A percentile compares a stretch with the other conserved stretches of the same genome.
These are phyloP conservation scores for Chymomyza procnemis DNA, from an alignment of 2,888 invertebrate genomes.

Conservation along the genomic window DNA sequence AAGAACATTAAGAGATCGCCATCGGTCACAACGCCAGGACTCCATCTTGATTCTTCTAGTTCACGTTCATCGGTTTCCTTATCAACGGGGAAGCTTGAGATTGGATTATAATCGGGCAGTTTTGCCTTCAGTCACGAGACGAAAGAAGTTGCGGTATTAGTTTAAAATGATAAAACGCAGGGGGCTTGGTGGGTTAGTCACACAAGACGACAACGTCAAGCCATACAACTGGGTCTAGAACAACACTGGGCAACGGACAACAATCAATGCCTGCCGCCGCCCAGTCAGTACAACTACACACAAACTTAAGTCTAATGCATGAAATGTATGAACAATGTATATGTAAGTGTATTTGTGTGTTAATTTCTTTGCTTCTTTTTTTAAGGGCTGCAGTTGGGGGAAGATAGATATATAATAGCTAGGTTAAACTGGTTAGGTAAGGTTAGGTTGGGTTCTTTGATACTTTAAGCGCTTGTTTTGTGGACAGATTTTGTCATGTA, in stretches of 20 bases:
- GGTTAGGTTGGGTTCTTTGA: background rate
- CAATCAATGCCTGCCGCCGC: background rate
- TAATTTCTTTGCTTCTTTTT: constrained; percentile 11
- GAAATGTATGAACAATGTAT: constrained; percentile 69
- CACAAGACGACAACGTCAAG: constrained; percentile 34
- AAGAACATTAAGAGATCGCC: constrained; percentile 98
- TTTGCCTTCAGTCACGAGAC: constrained; percentile 77
- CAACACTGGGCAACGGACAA: background rate
- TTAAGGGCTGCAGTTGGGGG: background rate
- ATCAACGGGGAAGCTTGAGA: constrained; percentile 79
- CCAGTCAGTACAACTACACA: constrained; percentile 31
- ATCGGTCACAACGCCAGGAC: constrained; percentile 94
- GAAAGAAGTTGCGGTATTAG: constrained; percentile 65
- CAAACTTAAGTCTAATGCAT: constrained; percentile 69
- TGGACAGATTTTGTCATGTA: constrained; percentile 30
- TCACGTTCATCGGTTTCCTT: constrained; percentile 79
- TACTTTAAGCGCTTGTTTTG: constrained; percentile 28
- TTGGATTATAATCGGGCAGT: constrained; percentile 80
- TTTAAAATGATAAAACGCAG: constrained; percentile 52
- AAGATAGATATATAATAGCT: too few species aligned
- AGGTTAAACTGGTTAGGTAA: constrained; percentile 10
- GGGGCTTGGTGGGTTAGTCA: constrained; percentile 13
- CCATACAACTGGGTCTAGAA: background rate
- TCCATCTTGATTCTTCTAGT: constrained; percentile 94
- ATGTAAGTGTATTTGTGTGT: constrained; percentile 26